A percentile compares a stretch with the other conserved stretches of the same genome.
phyloP scores from a whole-genome alignment of 2,797 vertebrate species.

The Micropoecilia bifurca region DNA sequence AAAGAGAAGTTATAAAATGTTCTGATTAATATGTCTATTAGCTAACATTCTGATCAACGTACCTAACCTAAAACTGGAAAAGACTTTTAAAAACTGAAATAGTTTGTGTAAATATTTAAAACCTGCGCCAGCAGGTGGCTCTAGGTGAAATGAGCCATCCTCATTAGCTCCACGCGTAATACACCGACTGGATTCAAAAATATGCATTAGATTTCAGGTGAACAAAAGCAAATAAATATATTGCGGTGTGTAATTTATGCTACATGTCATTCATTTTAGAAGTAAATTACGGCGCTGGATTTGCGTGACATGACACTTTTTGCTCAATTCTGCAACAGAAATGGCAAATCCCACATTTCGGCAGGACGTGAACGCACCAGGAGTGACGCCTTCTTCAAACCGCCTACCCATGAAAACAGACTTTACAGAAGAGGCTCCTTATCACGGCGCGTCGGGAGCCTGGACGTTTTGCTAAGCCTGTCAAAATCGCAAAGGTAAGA shows the following conservation, averaged over 20 bases:
- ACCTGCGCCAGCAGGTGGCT: constrained; percentile 48
- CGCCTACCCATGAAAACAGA: constrained; percentile 51
- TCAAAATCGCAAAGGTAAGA: constrained; percentile 42
- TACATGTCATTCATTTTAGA: neutral
- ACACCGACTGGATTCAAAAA: neutral
- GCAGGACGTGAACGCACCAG: constrained; percentile 12
- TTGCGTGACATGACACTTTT: neutral
- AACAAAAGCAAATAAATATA: neutral
- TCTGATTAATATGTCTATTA: neutral
- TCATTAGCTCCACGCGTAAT: constrained; percentile 14
- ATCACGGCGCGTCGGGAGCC: constrained; percentile 20
- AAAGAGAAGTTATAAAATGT: neutral
- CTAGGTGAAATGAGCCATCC: constrained; percentile 18
- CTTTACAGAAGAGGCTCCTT: neutral
- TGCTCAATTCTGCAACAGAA: neutral
- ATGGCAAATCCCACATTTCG: neutral
- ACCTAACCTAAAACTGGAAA: neutral
- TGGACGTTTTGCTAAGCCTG: neutral
- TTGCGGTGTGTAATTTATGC: neutral
- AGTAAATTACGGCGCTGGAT: neutral
- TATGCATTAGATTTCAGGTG: neutral
- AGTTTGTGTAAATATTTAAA: neutral
- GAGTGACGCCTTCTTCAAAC: constrained; percentile 46
- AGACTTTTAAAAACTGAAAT: neutral
- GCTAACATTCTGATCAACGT: neutral